Evolutionary conservation across 2,113 vertebrate species (phyloP).

Genomic region (Ariopsis seemanni): DNA sequence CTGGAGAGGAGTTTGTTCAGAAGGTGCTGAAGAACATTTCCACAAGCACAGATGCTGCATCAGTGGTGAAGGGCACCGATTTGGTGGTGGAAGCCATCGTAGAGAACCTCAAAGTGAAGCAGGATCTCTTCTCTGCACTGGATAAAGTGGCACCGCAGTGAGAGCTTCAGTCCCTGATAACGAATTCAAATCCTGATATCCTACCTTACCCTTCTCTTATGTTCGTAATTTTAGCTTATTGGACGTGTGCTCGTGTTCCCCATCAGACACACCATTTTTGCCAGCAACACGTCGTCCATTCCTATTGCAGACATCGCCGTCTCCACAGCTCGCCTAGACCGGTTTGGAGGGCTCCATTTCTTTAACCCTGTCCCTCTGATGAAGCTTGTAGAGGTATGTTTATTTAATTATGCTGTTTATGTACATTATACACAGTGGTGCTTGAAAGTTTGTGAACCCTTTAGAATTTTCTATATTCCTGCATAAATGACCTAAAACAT

Average conservation of each 20-base stretch:
- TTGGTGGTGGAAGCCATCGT: conserved; percentile 94
- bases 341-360: conserved; percentile 94
- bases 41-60: conserved; percentile 77
- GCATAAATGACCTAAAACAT: no score
- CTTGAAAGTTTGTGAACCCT: no score
- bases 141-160: conserved; percentile 92
- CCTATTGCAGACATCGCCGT: conserved; percentile 86
- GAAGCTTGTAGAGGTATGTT: conserved; percentile 90
- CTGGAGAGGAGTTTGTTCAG: conserved; percentile 81
- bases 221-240: no score
- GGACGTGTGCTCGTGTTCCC: conserved; percentile 11
- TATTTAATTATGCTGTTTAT: background rate
- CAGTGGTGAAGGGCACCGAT: conserved; percentile 81
- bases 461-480: no score
- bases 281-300: conserved; percentile 96
- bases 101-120: conserved; percentile 89
- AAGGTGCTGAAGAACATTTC: conserved; percentile 83
- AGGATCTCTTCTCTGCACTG: conserved; percentile 83
- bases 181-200: background rate
- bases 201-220: background rate
- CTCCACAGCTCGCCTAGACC: conserved; percentile 85
- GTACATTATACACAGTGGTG: no score
- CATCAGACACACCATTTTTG: conserved; percentile 89
- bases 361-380: conserved; percentile 97
- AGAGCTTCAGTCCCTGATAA: background rate